phyloP scores from a whole-genome alignment of 2,113 vertebrate genomes.

The Oxygymnocypris stewartii region DNA sequence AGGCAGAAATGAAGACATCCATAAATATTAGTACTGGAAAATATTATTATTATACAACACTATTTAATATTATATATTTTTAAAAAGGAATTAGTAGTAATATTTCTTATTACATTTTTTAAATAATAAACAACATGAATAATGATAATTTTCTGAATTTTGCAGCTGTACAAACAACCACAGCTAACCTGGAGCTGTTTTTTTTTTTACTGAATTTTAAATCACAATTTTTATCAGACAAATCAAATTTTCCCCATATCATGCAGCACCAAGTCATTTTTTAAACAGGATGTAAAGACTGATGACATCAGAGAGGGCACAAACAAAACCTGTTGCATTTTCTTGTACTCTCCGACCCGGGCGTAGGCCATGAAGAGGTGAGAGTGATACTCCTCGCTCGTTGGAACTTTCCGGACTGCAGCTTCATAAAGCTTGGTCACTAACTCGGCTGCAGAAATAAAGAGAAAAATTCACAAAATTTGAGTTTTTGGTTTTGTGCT shows the following conservation, averaged over 20 bases:
- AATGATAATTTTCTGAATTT: too few relatives aligned
- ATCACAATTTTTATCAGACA: too few relatives aligned
- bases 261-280: not conserved
- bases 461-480: not conserved
- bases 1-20: too few relatives aligned
- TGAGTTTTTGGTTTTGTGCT: not conserved
- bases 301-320: not conserved
- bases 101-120: too few relatives aligned
- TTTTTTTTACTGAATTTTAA: too few relatives aligned
- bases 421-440: slow-evolving; percentile 97
- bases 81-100: too few relatives aligned
- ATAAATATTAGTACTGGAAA: too few relatives aligned
- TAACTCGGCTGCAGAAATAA: slow-evolving; percentile 83
- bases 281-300: not conserved
- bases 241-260: not conserved
- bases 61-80: too few relatives aligned
- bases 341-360: slow-evolving; percentile 97
- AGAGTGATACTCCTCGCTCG: slow-evolving; percentile 97
- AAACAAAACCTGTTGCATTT: slow-evolving; percentile 93
- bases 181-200: too few relatives aligned
- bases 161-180: too few relatives aligned
- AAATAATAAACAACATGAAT: too few relatives aligned
- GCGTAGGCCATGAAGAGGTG: slow-evolving; percentile 99
- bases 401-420: slow-evolving; percentile 95
- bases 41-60: too few relatives aligned